Evolutionary conservation across 1,140 invertebrate genomes (phyloP), one percentile per base, ranked within the genome.

Genomic region (Papilio machaon): DNA sequence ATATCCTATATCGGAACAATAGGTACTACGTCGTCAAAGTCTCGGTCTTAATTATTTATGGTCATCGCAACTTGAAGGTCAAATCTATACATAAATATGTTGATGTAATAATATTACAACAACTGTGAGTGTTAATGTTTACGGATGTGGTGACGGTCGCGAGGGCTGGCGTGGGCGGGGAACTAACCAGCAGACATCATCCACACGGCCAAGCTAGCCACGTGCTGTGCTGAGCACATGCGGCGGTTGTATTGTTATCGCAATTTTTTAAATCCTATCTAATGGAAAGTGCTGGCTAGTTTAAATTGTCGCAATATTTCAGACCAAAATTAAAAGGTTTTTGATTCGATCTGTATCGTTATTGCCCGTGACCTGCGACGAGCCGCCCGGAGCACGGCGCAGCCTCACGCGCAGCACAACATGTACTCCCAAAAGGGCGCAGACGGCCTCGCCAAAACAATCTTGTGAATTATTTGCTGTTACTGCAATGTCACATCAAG

Each of bases 111-210:
- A 54, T 15, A 54, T n/a, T 7, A 9, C 47, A 2, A 49, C 9
- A 49, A 9, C 47, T 49, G 9, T 49, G 47, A 19, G 4, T n/a
- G 52, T 17, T 54, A 54, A 17, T 54, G 52, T 54, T 54, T 54
- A 15, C 17, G 17, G 54, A 58, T 58, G 54, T n/a, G 17, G 17
- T 58, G 54, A 58, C 54, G 54, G 13, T 7, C 0, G n/a, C n/a
- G 8, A 17, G 5, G 6, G n/a, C 54, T 1, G 54, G 54, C n/a
- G 54, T 58, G n/a, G 54, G 54, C 54, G 54, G 54, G 54, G 54
- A 58, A 58, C 54, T n/a, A 58, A 58, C 54, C 54, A 58, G 54
- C 54, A 19, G 54, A 58, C 54, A 58, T 58, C 54, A 58, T 58
- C 54, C 5, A 52, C 49, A 58, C 7, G 54, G n/a, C 54, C 54